A percentile compares a stretch with the other conserved stretches of the same genome.
Conservation (phyloP, 1,140 invertebrate species). For the Neodiprion lecontei region DNA sequence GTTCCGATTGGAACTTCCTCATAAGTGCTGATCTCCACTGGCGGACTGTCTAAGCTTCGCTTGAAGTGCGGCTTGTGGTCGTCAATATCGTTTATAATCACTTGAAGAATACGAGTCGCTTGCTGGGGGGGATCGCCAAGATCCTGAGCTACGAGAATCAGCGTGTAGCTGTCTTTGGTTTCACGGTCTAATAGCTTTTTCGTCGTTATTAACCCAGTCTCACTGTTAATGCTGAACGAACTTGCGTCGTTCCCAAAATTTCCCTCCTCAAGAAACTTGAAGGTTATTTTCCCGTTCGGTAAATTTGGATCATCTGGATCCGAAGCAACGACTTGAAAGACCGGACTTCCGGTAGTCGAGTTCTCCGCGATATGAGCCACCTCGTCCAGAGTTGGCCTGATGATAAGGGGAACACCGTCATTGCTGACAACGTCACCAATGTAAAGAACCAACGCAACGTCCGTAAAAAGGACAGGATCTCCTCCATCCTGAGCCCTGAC, state of each 20-base stretch:
- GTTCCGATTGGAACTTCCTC: constrained; percentile 73
- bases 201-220: constrained; percentile 78
- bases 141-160: constrained; percentile 79
- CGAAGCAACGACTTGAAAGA: constrained; percentile 79
- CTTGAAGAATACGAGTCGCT: constrained; percentile 71
- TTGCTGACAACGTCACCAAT: constrained; percentile 85
- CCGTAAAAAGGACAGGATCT: constrained; percentile 66
- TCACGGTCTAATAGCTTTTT: constrained; percentile 74
- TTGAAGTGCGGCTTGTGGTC: constrained; percentile 80
- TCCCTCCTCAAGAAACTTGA: constrained; percentile 75
- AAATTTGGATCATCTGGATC: constrained; percentile 81
- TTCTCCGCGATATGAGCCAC: constrained; percentile 77
- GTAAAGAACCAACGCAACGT: constrained; percentile 71
- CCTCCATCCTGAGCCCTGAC: constrained; percentile 77
- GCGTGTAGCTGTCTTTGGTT: constrained; percentile 72
- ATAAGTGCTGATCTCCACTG: constrained; percentile 67
- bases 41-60: constrained; percentile 72
- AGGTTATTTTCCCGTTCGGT: constrained; percentile 76
- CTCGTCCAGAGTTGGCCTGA: constrained; percentile 75
- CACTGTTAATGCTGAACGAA: constrained; percentile 69
- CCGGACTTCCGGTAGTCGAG: constrained; percentile 74
- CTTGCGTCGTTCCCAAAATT: constrained; percentile 68
- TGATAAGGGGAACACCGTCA: constrained; percentile 81
- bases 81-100: constrained; percentile 77
- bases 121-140: constrained; percentile 78